A percentile compares a stretch with the other conserved stretches of the same genome.
Evolutionary conservation across 2,797 vertebrate genomes (phyloP).

Genomic region (Intellagama lesueurii): DNA sequence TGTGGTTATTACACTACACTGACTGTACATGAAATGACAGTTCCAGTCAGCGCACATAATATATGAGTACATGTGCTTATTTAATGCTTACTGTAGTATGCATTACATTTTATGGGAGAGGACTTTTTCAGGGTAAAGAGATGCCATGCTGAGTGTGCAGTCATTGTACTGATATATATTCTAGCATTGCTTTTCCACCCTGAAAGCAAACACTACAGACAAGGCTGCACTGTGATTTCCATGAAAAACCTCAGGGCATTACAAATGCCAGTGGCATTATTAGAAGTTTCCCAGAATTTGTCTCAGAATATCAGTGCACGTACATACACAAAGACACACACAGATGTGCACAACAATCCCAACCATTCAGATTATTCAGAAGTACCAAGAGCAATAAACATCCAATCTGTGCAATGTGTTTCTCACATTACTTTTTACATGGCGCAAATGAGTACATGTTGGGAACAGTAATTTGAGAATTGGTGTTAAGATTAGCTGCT

Average conservation of each 20-base stretch:
- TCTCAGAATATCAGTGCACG: background rate
- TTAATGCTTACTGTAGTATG: slow-evolving; percentile 42
- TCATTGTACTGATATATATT: background rate
- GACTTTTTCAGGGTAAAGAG: slow-evolving; percentile 47
- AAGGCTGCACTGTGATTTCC: slow-evolving; percentile 9
- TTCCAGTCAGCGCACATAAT: slow-evolving; percentile 46
- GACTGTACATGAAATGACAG: slow-evolving; percentile 46
- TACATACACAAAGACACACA: background rate
- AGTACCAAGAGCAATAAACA: background rate
- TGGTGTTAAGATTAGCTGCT: background rate
- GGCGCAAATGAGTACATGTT: background rate
- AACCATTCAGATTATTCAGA: background rate
- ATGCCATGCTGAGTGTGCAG: background rate
- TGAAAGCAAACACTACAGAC: background rate
- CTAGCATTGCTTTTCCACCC: background rate
- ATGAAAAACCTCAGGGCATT: background rate
- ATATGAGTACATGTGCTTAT: background rate
- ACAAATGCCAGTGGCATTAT: slow-evolving; percentile 17
- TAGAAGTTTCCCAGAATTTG: background rate
- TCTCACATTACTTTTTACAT: background rate
- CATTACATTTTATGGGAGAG: slow-evolving; percentile 31
- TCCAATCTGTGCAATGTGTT: background rate
- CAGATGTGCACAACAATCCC: too few species aligned
- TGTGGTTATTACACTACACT: background rate
- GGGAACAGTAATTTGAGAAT: too few species aligned